Conservation (phyloP, 2,113 vertebrate species). For the Balaeniceps rex region DNA sequence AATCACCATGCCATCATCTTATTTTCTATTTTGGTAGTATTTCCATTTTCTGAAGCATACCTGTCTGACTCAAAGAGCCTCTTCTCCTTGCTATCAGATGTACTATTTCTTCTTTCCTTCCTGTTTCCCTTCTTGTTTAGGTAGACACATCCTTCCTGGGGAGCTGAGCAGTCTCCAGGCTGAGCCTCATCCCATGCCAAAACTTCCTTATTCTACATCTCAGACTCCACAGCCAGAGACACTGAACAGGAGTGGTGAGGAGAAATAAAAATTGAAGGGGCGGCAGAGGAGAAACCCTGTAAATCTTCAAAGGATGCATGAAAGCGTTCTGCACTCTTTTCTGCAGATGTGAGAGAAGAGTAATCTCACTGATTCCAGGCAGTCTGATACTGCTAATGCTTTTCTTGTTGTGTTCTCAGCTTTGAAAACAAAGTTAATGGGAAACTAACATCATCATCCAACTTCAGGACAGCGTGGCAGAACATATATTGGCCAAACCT, state of each 20-base stretch:
- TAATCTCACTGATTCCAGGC: not conserved
- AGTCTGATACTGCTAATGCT: not conserved
- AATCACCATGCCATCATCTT: not conserved
- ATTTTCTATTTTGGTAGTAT: not conserved
- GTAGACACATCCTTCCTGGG: conserved; percentile 49
- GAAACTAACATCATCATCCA: not conserved
- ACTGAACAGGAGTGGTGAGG: not conserved
- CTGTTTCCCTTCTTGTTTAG: conserved; percentile 48
- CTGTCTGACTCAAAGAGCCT: not conserved
- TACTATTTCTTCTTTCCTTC: conserved; percentile 46
- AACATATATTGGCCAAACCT: accelerated
- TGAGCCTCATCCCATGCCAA: not conserved
- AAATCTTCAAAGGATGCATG: not conserved
- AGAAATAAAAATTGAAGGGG: not conserved
- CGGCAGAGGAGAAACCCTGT: not conserved
- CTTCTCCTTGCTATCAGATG: not conserved
- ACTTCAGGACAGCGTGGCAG: not conserved
- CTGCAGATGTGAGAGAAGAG: not conserved
- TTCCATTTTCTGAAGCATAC: conserved; percentile 4
- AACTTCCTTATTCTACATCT: not conserved
- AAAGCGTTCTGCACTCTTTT: not conserved
- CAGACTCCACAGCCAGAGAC: not conserved
- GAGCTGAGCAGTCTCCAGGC: conserved; percentile 21
- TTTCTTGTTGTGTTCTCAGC: not conserved
- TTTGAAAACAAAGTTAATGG: not conserved